A percentile compares a stretch with the other conserved stretches of the same genome.
These are phyloP conservation scores for Sylvia borin DNA, from an alignment of 2,797 vertebrate species.

Conservation along the genomic window DNA sequence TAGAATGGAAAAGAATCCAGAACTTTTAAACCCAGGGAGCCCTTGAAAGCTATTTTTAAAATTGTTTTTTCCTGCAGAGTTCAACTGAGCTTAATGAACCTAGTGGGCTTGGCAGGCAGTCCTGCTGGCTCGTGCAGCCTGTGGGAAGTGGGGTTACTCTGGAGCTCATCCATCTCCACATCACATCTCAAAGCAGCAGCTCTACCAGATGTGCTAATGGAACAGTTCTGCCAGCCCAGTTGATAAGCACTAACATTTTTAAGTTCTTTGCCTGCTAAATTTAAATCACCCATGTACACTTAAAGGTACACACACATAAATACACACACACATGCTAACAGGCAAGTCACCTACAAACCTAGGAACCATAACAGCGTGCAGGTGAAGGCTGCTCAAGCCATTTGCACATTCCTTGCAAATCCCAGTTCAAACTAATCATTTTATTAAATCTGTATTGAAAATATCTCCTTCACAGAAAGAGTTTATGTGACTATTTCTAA, in stretches of 20 bases:
- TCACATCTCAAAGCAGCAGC: constrained; percentile 53
- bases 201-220: constrained; percentile 67
- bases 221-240: constrained; percentile 31
- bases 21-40: constrained; percentile 56
- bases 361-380: background rate
- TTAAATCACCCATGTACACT: constrained; percentile 6
- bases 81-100: constrained; percentile 70
- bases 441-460: background rate
- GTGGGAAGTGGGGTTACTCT: constrained; percentile 32
- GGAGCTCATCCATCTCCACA: constrained; percentile 61
- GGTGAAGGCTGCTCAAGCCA: background rate
- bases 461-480: background rate
- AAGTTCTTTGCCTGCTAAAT: constrained; percentile 28
- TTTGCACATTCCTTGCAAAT: constrained; percentile 7
- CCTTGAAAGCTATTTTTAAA: constrained; percentile 61
- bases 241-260: constrained; percentile 31
- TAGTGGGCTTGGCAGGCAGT: constrained; percentile 59
- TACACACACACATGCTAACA: background rate
- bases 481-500: background rate
- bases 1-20: constrained; percentile 14
- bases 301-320: background rate
- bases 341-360: background rate
- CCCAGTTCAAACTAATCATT: background rate
- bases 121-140: constrained; percentile 50
- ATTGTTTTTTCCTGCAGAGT: constrained; percentile 42